Evolutionary conservation across 2,113 vertebrate species (phyloP).

Genomic region (Catharus fuscescens): DNA sequence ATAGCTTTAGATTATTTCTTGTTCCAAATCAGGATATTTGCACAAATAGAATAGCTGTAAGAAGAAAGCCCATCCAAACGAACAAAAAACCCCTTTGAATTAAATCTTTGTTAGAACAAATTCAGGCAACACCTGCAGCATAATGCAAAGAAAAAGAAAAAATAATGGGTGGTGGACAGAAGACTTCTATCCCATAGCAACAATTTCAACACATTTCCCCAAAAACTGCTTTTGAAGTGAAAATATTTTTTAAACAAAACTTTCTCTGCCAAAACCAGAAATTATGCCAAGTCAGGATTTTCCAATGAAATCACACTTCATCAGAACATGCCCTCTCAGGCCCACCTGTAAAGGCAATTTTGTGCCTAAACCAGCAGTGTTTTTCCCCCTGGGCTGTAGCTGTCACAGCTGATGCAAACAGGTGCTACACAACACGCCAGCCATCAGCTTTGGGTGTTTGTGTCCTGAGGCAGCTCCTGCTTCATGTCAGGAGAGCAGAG

Average conservation of each 20-base stretch:
- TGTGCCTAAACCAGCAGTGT: accelerated
- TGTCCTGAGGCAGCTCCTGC: background rate
- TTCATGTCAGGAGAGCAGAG: background rate
- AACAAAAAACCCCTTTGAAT: background rate
- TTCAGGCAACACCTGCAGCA: background rate
- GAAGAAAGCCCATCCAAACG: background rate
- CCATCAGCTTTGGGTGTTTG: accelerated
- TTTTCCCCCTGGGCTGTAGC: background rate
- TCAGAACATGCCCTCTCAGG: background rate
- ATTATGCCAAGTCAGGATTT: background rate
- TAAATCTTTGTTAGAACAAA: background rate
- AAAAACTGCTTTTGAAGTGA: background rate
- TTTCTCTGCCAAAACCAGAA: background rate
- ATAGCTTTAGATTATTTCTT: background rate
- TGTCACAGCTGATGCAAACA: background rate
- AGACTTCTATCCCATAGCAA: background rate
- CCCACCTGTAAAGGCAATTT: background rate
- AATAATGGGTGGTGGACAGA: background rate
- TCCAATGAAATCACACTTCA: background rate
- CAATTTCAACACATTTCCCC: background rate
- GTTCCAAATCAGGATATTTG: background rate
- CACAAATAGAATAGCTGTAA: background rate
- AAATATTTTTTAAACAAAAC: background rate
- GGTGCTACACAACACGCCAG: accelerated
- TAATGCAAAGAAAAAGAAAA: background rate